Percentiles rank a stretch among this genome's conserved stretches.
Conservation (phyloP, 2,888 invertebrate species). For the Raillietiella orientalis region DNA sequence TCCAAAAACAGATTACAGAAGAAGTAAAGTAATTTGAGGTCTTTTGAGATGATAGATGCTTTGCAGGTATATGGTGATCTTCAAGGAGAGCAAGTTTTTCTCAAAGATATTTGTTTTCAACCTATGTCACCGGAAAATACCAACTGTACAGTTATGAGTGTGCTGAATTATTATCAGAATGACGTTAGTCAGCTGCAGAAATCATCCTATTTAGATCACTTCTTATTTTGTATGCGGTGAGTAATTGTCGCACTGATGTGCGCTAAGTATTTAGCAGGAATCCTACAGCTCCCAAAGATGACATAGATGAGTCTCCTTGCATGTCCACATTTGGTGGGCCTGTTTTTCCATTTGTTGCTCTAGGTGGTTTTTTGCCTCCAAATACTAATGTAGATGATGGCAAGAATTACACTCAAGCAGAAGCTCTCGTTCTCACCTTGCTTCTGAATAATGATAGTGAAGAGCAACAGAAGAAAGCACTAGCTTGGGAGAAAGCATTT, state of each 20-base stretch:
- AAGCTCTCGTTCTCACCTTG: background rate
- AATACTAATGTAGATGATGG: background rate
- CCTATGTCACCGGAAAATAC: conserved; percentile 36
- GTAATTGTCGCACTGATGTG: too few relatives aligned
- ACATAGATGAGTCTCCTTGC: too few relatives aligned
- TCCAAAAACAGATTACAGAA: conserved; percentile 33
- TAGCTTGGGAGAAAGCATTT: conserved; percentile 42
- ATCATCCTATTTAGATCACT: background rate
- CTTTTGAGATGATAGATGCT: too few relatives aligned
- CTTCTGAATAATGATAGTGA: background rate
- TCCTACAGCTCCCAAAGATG: too few relatives aligned
- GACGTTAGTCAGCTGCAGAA: background rate
- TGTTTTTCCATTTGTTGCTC: conserved; percentile 55
- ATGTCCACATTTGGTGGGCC: conserved; percentile 70
- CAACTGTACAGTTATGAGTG: conserved; percentile 50
- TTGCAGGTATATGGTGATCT: too few relatives aligned
- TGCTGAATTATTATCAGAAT: background rate
- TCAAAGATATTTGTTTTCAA: conserved; percentile 66
- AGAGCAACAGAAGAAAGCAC: conserved; percentile 30
- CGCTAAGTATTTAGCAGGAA: too few relatives aligned
- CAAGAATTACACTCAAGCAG: background rate
- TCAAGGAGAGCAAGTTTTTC: too few relatives aligned
- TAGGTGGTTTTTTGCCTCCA: conserved; percentile 38
- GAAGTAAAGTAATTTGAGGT: too few relatives aligned
- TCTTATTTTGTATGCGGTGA: background rate